A percentile compares a stretch with the other conserved stretches of the same genome.
Evolutionary conservation across 2,113 vertebrate genomes (phyloP).

Genomic region (Pardalotus punctatus): DNA sequence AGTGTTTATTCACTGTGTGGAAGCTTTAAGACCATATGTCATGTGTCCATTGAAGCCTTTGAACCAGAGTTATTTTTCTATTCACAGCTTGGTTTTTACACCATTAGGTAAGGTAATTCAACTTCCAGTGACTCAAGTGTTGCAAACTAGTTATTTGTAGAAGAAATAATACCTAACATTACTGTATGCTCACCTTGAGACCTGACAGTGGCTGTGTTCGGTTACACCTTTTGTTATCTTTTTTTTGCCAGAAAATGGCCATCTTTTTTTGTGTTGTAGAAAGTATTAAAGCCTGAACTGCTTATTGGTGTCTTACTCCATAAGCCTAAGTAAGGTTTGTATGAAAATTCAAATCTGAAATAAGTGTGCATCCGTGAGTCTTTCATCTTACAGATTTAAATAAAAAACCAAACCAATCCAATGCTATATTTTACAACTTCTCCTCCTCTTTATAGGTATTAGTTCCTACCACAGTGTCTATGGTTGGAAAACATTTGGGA

Average conservation of each 20-base stretch:
- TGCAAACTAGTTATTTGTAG: neutral
- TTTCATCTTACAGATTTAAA: rapidly evolving
- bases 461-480: constrained; percentile 85
- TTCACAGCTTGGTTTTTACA: neutral
- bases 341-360: neutral
- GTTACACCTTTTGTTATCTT: neutral
- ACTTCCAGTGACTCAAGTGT: neutral
- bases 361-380: neutral
- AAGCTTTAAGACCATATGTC: neutral
- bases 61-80: neutral
- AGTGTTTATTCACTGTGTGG: neutral
- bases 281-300: neutral
- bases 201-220: neutral
- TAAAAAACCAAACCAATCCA: neutral
- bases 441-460: constrained; percentile 78
- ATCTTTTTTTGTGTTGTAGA: neutral
- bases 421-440: neutral
- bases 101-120: neutral
- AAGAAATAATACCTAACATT: neutral
- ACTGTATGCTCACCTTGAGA: neutral
- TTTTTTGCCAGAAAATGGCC: neutral
- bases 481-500: constrained; percentile 91
- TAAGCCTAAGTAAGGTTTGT: neutral
- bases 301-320: neutral
- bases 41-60: neutral